These are phyloP conservation scores for Agrotis clavis DNA, from an alignment of 2,888 invertebrate genomes.

Conservation along the genomic window DNA sequence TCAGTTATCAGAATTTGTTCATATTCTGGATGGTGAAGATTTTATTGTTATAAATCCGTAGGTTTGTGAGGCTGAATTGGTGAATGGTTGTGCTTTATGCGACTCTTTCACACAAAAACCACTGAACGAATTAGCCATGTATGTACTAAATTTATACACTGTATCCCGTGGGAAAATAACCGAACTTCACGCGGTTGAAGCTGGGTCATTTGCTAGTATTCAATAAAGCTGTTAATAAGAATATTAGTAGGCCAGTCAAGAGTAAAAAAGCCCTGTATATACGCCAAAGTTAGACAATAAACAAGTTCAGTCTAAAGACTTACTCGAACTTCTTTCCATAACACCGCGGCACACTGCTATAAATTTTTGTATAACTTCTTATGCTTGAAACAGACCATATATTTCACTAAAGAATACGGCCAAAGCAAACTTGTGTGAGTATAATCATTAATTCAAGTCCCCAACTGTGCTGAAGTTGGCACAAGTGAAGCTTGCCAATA, in stretches of 20 bases:
- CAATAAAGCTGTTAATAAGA: neutral
- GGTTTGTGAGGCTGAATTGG: too few relatives aligned
- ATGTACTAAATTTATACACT: too few relatives aligned
- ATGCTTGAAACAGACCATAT: conserved; percentile 39
- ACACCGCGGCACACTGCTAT: conserved; percentile 40
- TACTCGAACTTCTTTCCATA: conserved; percentile 34
- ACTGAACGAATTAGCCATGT: too few relatives aligned
- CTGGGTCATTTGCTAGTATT: too few relatives aligned
- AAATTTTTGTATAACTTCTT: conserved; percentile 40
- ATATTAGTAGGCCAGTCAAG: conserved; percentile 6
- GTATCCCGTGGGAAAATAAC: too few relatives aligned
- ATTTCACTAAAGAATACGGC: conserved; percentile 46
- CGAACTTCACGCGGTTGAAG: too few relatives aligned
- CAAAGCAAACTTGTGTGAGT: conserved; percentile 52
- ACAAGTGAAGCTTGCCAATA: conserved; percentile 77
- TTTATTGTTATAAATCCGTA: neutral
- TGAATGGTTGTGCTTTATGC: too few relatives aligned
- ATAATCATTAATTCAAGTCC: conserved; percentile 75
- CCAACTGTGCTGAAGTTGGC: conserved; percentile 67
- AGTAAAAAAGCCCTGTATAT: neutral
- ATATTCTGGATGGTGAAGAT: neutral
- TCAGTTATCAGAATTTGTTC: too few relatives aligned
- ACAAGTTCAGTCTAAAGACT: conserved; percentile 26
- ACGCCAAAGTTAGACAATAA: conserved; percentile 37
- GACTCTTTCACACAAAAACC: too few relatives aligned